These are phyloP conservation scores for Glaucidium brasilianum DNA, from an alignment of 2,113 vertebrate genomes.

Conservation along the genomic window DNA sequence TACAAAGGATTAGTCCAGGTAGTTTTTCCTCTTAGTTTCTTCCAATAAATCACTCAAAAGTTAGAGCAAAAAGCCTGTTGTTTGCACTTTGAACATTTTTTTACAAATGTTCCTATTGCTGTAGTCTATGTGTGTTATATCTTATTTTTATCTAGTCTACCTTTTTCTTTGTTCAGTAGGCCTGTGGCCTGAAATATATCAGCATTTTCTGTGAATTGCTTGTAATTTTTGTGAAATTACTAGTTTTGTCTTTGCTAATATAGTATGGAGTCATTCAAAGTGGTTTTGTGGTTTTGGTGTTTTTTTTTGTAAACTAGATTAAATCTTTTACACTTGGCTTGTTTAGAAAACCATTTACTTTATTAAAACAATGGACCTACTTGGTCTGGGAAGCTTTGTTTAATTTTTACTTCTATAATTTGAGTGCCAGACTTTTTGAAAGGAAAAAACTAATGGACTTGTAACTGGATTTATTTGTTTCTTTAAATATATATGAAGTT, in stretches of 20 bases:
- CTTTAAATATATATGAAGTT: background rate
- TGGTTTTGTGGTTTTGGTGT: background rate
- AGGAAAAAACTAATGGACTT: background rate
- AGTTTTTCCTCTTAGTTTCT: background rate
- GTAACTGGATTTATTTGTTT: background rate
- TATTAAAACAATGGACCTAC: background rate
- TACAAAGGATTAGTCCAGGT: background rate
- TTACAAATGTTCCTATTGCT: background rate
- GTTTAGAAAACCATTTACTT: background rate
- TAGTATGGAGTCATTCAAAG: background rate
- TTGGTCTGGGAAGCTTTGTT: background rate
- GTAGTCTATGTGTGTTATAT: background rate
- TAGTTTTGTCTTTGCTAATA: background rate
- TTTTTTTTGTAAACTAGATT: background rate
- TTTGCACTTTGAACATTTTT: too few relatives aligned
- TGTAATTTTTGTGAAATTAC: background rate
- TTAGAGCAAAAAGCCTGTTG: background rate
- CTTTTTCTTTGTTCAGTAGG: background rate
- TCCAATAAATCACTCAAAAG: background rate
- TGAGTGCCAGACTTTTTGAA: background rate
- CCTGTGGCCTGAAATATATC: background rate
- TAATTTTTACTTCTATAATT: background rate
- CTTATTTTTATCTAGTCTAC: background rate
- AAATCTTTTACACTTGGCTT: background rate
- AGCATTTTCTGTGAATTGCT: background rate